Conservation (phyloP, 2,888 invertebrate species). For the Cephus nigrinus region DNA sequence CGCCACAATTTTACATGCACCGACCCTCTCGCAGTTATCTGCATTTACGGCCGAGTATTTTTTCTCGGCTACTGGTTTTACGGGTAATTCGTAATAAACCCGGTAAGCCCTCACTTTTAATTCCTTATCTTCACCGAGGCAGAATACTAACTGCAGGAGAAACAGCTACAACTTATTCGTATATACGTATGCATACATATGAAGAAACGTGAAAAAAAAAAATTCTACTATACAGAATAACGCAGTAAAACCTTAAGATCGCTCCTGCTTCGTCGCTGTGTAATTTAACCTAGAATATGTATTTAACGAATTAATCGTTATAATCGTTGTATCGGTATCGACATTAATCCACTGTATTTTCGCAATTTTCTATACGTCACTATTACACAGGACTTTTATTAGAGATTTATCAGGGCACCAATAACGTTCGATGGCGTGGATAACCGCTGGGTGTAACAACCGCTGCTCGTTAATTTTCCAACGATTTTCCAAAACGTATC, state of each 20-base stretch:
- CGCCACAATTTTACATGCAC: not conserved
- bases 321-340: not conserved
- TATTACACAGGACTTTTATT: slow-evolving; percentile 33
- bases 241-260: not conserved
- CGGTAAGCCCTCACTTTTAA: slow-evolving; percentile 41
- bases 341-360: not conserved
- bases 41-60: slow-evolving; percentile 45
- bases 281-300: not conserved
- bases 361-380: not conserved
- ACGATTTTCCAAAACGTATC: slow-evolving; percentile 23
- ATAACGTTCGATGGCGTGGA: slow-evolving; percentile 32
- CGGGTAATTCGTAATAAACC: slow-evolving; percentile 55
- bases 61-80: slow-evolving; percentile 38
- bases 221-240: not conserved
- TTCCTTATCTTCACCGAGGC: slow-evolving; percentile 39
- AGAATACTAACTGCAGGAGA: slow-evolving; percentile 1
- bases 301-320: not conserved
- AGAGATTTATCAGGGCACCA: slow-evolving; percentile 46
- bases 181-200: not conserved
- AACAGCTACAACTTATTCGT: not conserved
- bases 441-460: slow-evolving; percentile 25
- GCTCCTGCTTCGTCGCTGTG: not conserved
- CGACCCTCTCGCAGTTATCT: slow-evolving; percentile 24
- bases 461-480: slow-evolving; percentile 30
- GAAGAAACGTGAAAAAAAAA: not conserved